Base-by-base conservation (phyloP, 2,888 invertebrate species). In the Ectemnius lituratus region DNA sequence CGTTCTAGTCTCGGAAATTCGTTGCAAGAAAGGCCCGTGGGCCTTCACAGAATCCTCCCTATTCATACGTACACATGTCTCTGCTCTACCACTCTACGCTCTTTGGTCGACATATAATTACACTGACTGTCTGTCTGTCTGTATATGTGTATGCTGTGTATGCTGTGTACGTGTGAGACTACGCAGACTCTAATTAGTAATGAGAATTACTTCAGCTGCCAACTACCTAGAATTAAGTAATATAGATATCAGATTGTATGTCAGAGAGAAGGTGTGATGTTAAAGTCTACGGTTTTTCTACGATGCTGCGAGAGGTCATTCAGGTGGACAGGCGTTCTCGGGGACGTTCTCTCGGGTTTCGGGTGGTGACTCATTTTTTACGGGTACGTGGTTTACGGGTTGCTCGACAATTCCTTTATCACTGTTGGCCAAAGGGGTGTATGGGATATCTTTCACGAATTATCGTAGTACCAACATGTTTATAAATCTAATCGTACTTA, bases 1-100 rank as follows among this genome's bases (percentile, higher is more conserved):
- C 66, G 67, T 37, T 66, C 69, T 60, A 8, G 37, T 37, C 37
- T 74, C 63, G 78, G 78, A 78, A 78, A 78, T 78, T 78, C 78
- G 78, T 78, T 78, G 78, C 78, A 71, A 62, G 49, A 59, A 59
- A 59, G 27, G 46, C 37, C n/a, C 20, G 64, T 49, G 28, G 16
- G 47, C 70, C 52, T 47, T 37, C 20, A n/a, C 49, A 16, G 69
- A 63, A 47, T 52, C 57, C 56, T 62, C 64, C 37, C 13, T 63
- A n/a, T 58, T 18, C 18, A 8, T 28, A 28, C n/a, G n/a, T 28
- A 60, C 56, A 13, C 20, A 37, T 59, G 16, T 72, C 56, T 63
- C 56, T 72, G 37, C 37, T 37, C 37, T 37, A 37, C 37, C 37
- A 37, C 37, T 37, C 37, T 37, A 37, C 37, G 37, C 37, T 6